A percentile compares a stretch with the other conserved stretches of the same genome.
phyloP scores from a whole-genome alignment of 1,140 invertebrate genomes.

The Cydia strobilella region DNA sequence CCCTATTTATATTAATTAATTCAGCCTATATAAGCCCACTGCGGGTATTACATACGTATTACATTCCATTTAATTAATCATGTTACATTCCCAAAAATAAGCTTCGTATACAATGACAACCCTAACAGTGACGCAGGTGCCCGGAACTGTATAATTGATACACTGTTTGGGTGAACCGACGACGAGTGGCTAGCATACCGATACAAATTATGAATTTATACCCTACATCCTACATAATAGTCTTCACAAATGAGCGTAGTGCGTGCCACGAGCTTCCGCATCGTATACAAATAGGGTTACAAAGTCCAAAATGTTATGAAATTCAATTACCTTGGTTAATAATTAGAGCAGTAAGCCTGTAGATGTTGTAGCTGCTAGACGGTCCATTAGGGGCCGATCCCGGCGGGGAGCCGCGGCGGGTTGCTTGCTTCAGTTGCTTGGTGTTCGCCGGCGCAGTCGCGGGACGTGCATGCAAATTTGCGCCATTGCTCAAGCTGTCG shows the following conservation, averaged over 20 bases:
- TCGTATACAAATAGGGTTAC: conserved; percentile 14
- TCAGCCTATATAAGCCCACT: no score
- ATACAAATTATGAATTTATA: conserved; percentile 14
- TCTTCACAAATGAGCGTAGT: background rate
- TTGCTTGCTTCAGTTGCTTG: conserved; percentile 14
- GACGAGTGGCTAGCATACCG: conserved; percentile 13
- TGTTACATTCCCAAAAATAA: conserved; percentile 3
- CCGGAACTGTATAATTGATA: conserved; percentile 20
- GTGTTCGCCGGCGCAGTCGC: conserved; percentile 5
- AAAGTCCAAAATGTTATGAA: background rate
- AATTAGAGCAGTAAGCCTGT: conserved; percentile 4
- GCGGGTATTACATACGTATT: no score
- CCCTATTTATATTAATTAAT: no score
- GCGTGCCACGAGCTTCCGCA: conserved; percentile 7
- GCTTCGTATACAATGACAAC: background rate
- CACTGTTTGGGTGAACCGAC: background rate
- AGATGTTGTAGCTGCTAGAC: background rate
- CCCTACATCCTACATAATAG: background rate
- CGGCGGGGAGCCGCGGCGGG: conserved; percentile 6
- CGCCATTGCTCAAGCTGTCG: conserved; percentile 23
- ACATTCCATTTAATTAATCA: no score
- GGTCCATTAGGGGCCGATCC: conserved; percentile 12
- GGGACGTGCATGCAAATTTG: conserved; percentile 23
- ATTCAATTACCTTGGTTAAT: conserved; percentile 13
- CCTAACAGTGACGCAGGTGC: conserved; percentile 3